phyloP scores from a whole-genome alignment of 1,140 invertebrate genomes.

The Aphis craccivora region DNA sequence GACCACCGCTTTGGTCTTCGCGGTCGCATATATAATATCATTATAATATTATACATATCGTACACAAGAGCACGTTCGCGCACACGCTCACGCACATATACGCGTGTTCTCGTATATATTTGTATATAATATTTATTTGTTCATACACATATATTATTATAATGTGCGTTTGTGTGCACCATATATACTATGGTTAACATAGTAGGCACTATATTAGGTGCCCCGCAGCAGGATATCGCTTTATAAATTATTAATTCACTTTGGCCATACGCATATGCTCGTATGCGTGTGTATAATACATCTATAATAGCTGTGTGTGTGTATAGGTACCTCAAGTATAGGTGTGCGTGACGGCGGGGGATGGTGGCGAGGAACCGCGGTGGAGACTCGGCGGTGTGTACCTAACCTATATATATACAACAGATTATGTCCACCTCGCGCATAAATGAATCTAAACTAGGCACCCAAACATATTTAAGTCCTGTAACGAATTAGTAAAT shows the following conservation, averaged over 20 bases:
- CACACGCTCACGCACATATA: neutral
- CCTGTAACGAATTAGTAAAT: neutral
- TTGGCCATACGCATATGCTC: neutral
- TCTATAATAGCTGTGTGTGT: neutral
- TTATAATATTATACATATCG: neutral
- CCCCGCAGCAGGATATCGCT: slow-evolving; percentile 32
- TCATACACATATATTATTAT: neutral
- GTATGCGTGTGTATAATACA: neutral
- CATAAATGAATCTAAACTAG: slow-evolving; percentile 32
- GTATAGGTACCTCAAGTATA: neutral
- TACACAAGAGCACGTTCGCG: neutral
- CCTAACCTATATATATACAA: neutral
- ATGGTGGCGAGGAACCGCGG: neutral
- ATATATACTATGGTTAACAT: neutral
- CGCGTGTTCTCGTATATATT: neutral
- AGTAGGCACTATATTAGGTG: slow-evolving; percentile 10
- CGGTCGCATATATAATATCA: neutral
- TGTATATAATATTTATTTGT: neutral
- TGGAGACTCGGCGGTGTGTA: neutral
- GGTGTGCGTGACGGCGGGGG: neutral
- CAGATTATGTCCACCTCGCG: neutral
- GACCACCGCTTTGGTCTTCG: neutral
- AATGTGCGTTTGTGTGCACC: neutral
- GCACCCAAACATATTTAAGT: slow-evolving; percentile 22
- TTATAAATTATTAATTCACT: slow-evolving; percentile 42